phyloP scores from a whole-genome alignment of 2,888 invertebrate species.

The Elysia crispata region DNA sequence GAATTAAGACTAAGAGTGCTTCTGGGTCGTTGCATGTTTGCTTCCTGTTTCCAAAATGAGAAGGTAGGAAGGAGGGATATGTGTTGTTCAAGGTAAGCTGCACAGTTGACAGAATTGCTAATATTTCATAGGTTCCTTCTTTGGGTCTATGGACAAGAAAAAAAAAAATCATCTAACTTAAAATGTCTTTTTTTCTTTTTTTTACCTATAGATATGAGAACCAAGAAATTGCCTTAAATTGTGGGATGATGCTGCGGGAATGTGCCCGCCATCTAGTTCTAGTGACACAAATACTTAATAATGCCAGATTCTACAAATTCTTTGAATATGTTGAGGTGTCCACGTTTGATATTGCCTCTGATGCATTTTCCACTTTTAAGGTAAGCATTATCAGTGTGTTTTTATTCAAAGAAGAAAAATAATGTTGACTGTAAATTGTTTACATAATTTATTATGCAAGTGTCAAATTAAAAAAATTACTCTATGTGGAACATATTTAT shows the following conservation, averaged over 20 bases:
- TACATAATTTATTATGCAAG: no score
- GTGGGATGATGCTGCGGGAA: constrained; percentile 99
- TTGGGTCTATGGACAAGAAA: background rate
- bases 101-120: no score
- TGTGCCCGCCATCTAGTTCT: constrained; percentile 98
- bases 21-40: no score
- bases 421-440: background rate
- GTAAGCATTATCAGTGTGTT: constrained; percentile 79
- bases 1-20: no score
- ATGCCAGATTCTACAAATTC: constrained; percentile 99
- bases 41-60: no score
- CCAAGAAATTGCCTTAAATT: constrained; percentile 98
- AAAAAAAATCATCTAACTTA: background rate
- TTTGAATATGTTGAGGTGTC: constrained; percentile 99
- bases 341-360: constrained; percentile 99
- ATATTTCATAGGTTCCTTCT: no score
- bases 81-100: no score
- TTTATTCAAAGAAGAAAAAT: background rate
- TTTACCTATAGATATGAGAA: constrained; percentile 90
- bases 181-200: background rate
- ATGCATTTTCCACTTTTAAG: constrained; percentile 99
- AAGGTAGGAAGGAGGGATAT: no score
- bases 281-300: constrained; percentile 98
- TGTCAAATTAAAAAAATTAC: no score
- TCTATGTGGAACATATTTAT: no score